Conservation (phyloP, 2,113 vertebrate genomes). For the Crotalus viridis region DNA sequence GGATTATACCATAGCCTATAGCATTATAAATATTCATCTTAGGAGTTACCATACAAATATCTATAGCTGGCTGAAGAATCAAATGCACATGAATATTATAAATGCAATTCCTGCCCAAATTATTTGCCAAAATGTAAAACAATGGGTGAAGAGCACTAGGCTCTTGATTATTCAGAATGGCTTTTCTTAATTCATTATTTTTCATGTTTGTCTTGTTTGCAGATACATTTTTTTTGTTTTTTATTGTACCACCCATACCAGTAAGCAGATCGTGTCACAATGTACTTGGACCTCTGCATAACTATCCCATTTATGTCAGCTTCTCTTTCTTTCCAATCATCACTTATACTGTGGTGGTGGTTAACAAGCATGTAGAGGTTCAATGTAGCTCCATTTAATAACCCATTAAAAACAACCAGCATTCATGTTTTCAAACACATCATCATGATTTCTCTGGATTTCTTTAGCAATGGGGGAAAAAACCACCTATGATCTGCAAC, state of each 20-base stretch:
- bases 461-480: not conserved
- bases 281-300: not conserved
- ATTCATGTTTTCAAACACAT: not conserved
- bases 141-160: not conserved
- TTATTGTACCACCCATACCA: not conserved
- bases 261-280: not conserved
- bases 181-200: not conserved
- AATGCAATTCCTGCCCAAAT: not conserved
- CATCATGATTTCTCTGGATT: not conserved
- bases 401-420: not conserved
- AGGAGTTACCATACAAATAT: not conserved
- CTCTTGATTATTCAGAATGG: not conserved
- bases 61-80: not conserved
- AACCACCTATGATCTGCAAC: not conserved
- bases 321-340: not conserved
- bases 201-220: not conserved
- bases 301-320: not conserved
- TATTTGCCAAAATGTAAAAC: not conserved
- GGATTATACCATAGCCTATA: not conserved
- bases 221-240: not conserved
- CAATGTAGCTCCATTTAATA: not conserved
- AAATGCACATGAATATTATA: not conserved
- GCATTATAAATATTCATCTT: not conserved
- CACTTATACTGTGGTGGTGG: not conserved
- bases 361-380: not conserved